A percentile compares a stretch with the other conserved stretches of the same genome.
phyloP scores from a whole-genome alignment of 2,113 vertebrate species.

The Pica pica region DNA sequence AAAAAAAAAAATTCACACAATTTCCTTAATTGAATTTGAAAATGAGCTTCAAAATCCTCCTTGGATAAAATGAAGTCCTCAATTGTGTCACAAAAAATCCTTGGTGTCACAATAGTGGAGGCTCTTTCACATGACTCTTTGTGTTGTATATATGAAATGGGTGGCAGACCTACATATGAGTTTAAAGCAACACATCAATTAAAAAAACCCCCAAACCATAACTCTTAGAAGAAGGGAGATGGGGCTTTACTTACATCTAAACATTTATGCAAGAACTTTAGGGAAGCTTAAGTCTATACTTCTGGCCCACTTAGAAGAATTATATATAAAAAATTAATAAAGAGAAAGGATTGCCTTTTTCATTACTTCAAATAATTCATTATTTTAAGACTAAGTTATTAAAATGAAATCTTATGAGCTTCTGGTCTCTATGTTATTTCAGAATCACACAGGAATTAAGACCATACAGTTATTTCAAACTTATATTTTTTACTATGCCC shows the following conservation, averaged over 20 bases:
- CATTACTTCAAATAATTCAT: not conserved
- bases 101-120: not conserved
- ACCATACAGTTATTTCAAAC: not conserved
- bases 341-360: not conserved
- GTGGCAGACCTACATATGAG: not conserved
- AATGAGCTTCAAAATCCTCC: not conserved
- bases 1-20: not conserved
- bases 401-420: not conserved
- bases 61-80: not conserved
- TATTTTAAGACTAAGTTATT: not conserved
- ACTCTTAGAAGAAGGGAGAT: not conserved
- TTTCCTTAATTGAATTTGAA: not conserved
- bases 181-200: not conserved
- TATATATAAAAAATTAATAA: not conserved
- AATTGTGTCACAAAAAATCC: not conserved
- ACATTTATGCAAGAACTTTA: not conserved
- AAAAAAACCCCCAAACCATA: not conserved
- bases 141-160: not conserved
- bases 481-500: not conserved
- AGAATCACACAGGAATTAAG: not conserved
- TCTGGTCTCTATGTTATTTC: not conserved
- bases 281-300: not conserved
- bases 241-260: not conserved
- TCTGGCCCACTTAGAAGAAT: not conserved
- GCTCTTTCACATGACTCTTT: not conserved